phyloP scores from a whole-genome alignment of 2,888 invertebrate species.

The Antheraea assamensis region DNA sequence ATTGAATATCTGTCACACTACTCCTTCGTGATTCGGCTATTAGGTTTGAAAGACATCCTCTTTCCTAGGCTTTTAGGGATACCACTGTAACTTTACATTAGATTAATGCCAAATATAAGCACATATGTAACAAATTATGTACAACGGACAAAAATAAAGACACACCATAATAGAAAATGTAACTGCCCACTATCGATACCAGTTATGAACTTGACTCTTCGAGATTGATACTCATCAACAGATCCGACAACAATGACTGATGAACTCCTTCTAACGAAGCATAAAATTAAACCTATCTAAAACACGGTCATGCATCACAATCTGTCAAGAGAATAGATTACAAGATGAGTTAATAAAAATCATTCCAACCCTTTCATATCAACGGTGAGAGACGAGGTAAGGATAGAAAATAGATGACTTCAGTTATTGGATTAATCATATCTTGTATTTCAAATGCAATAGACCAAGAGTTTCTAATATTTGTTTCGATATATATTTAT shows the following conservation, averaged over 20 bases:
- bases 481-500: too few relatives aligned
- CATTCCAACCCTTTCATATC: slow-evolving; percentile 2
- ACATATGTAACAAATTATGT: too few relatives aligned
- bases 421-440: background rate
- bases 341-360: slow-evolving; percentile 12
- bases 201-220: background rate
- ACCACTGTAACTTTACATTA: too few relatives aligned
- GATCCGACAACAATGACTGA: slow-evolving; percentile 25
- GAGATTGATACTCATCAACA: background rate
- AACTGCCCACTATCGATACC: background rate
- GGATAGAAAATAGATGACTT: background rate
- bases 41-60: too few relatives aligned
- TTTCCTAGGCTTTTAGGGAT: too few relatives aligned
- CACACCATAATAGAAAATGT: background rate
- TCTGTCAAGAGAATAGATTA: slow-evolving; percentile 16
- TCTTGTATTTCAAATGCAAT: background rate
- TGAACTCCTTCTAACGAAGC: slow-evolving; percentile 26
- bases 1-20: too few relatives aligned
- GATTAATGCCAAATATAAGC: too few relatives aligned
- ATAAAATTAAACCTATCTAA: slow-evolving; percentile 31
- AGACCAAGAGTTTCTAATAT: too few relatives aligned
- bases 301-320: slow-evolving; percentile 20
- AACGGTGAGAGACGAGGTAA: background rate
- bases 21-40: too few relatives aligned
- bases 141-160: background rate